These are phyloP conservation scores for Pontoporia blainvillei DNA, from an alignment of 2,113 vertebrate genomes.

Conservation along the genomic window DNA sequence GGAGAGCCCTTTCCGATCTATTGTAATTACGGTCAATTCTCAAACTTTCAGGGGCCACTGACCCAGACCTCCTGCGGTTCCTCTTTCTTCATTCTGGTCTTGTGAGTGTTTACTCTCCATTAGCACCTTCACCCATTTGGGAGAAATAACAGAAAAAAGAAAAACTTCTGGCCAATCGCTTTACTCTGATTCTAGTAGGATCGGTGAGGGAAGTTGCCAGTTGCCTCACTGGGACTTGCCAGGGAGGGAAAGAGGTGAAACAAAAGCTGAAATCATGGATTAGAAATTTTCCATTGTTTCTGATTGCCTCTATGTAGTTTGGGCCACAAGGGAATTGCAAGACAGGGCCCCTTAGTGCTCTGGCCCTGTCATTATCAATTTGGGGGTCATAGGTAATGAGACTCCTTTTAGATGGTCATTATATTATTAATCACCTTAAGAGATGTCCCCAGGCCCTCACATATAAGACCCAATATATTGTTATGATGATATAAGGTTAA, in stretches of 20 bases:
- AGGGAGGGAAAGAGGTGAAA: not conserved
- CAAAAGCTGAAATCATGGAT: not conserved
- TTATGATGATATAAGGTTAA: not conserved
- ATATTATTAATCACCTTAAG: not conserved
- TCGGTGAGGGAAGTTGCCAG: not conserved
- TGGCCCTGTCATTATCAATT: not conserved
- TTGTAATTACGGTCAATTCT: slow-evolving; percentile 10
- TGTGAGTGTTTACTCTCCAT: not conserved
- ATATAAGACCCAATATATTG: not conserved
- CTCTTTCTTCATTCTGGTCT: not conserved
- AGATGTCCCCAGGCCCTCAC: not conserved
- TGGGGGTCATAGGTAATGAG: not conserved
- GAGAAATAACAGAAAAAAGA: not conserved
- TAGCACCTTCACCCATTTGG: not conserved
- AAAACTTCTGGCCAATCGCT: not conserved
- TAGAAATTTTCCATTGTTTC: not conserved
- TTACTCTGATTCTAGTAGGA: not conserved
- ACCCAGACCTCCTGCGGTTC: not conserved
- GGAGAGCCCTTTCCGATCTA: not conserved
- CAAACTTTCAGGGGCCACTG: not conserved
- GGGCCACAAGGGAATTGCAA: not conserved
- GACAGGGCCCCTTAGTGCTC: not conserved
- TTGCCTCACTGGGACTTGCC: not conserved
- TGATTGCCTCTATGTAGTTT: not conserved
- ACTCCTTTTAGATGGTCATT: not conserved